A percentile compares a stretch with the other conserved stretches of the same genome.
phyloP scores from a whole-genome alignment of 2,888 invertebrate genomes.

The Frankliniella fusca region DNA sequence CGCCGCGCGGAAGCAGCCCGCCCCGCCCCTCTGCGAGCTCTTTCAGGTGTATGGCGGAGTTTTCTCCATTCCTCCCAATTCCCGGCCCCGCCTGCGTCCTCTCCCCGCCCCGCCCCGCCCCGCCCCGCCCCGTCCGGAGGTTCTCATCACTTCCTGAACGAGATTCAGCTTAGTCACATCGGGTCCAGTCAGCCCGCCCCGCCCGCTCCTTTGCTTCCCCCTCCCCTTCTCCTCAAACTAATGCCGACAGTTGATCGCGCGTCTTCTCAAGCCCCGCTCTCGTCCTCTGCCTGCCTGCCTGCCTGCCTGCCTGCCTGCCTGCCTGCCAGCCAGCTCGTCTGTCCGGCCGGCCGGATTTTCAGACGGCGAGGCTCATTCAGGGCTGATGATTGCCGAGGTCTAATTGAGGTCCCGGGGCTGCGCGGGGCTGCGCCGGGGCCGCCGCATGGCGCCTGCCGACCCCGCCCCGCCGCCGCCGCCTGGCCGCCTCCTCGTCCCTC shows the following conservation, averaged over 20 bases:
- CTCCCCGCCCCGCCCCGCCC: neutral
- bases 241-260: constrained; percentile 1
- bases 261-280: neutral
- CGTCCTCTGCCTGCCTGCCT: too few species aligned
- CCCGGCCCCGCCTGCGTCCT: neutral
- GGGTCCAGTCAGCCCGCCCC: neutral
- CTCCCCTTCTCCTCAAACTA: neutral
- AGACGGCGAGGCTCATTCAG: constrained; percentile 3
- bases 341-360: neutral
- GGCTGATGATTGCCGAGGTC: constrained; percentile 11
- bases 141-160: constrained; percentile 15
- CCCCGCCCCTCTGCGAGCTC: too few species aligned
- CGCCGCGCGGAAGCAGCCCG: too few species aligned
- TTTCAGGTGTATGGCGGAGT: too few species aligned
- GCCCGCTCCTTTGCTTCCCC: neutral
- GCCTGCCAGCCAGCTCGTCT: neutral
- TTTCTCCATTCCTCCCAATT: neutral
- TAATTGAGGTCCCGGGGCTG: constrained; percentile 2
- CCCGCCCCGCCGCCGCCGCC: neutral
- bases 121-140: neutral
- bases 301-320: too few species aligned
- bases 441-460: neutral
- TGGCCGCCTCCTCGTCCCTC: neutral
- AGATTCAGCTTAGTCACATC: constrained; percentile 20
- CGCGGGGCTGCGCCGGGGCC: neutral